Evolutionary conservation across 2,888 invertebrate genomes (phyloP).

Genomic region (Zaprionus bogoriensis): DNA sequence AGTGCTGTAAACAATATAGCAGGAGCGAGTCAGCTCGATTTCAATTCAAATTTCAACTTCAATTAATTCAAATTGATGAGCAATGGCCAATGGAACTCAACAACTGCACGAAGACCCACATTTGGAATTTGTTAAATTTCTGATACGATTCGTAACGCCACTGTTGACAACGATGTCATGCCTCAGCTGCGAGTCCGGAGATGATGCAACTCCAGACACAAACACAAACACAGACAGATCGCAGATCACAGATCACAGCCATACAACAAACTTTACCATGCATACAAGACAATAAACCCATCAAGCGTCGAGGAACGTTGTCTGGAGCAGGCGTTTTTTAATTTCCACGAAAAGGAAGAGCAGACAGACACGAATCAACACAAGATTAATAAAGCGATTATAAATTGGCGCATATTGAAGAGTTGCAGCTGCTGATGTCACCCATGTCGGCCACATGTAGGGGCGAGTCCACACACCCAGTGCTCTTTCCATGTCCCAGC

Average conservation of each 20-base stretch:
- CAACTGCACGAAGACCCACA: constrained; percentile 2
- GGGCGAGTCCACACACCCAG: constrained; percentile 41
- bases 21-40: constrained; percentile 34
- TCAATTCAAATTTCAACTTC: constrained; percentile 7
- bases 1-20: constrained; percentile 35
- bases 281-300: constrained; percentile 22
- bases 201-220: constrained; percentile 57
- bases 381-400: constrained; percentile 41
- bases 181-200: constrained; percentile 33
- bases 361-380: constrained; percentile 28
- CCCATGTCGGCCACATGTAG: constrained; percentile 29
- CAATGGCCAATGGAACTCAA: constrained; percentile 38
- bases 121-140: background rate
- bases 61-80: constrained; percentile 65
- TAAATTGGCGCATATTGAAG: constrained; percentile 53
- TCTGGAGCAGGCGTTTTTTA: constrained; percentile 36
- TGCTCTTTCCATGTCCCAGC: background rate
- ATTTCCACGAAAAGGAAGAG: constrained; percentile 54
- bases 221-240: constrained; percentile 8
- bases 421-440: constrained; percentile 52
- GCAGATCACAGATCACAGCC: constrained; percentile 14
- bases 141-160: constrained; percentile 2
- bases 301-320: background rate
- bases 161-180: constrained; percentile 50
- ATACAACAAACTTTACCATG: constrained; percentile 22